Conservation (phyloP, 2,113 vertebrate genomes). For the Desmodus rotundus region DNA sequence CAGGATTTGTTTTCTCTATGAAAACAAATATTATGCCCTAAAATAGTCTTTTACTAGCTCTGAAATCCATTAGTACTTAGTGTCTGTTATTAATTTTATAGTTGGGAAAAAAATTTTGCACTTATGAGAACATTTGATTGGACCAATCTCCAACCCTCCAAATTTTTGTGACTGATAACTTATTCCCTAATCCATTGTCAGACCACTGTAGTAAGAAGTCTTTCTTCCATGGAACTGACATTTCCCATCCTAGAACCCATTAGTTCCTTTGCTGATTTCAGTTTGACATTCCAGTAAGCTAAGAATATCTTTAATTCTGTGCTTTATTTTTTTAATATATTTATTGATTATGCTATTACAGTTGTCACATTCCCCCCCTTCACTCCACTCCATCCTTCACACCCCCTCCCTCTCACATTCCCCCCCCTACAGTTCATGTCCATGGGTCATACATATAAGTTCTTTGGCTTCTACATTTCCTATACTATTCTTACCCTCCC, state of each 20-base stretch:
- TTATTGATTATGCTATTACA: no score
- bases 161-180: not conserved
- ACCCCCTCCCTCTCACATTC: no score
- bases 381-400: no score
- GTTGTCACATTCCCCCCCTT: no score
- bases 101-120: not conserved
- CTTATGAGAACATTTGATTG: not conserved
- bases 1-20: not conserved
- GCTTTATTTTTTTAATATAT: no score
- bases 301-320: not conserved
- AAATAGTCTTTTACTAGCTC: not conserved
- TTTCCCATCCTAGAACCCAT: not conserved
- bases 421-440: no score
- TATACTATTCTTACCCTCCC: no score
- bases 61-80: not conserved
- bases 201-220: not conserved
- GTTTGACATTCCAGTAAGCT: not conserved
- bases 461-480: no score
- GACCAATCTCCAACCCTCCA: not conserved
- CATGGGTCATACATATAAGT: no score
- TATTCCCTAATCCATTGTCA: not conserved
- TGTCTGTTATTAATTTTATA: not conserved
- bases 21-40: conserved; percentile 3
- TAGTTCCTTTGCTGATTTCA: not conserved
- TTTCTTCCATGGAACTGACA: not conserved